Conservation (phyloP, 2,888 invertebrate species). For the Aleiodes testaceus region DNA sequence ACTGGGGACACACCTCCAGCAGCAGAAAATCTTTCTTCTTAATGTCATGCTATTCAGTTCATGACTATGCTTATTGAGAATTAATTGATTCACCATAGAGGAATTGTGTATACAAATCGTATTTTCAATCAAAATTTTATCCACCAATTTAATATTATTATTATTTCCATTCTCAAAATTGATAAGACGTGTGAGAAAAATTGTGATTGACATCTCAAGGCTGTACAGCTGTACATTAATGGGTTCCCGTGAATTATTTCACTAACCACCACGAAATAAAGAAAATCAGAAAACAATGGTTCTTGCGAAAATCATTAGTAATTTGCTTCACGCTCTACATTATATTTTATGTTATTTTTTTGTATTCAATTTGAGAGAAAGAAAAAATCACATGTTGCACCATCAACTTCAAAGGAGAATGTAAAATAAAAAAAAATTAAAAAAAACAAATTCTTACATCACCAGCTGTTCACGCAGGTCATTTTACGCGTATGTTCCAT, state of each 20-base stretch:
- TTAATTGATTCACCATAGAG: no score
- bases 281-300: not conserved
- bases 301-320: not conserved
- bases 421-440: no score
- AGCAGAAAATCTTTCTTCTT: not conserved
- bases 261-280: not conserved
- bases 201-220: slow-evolving; percentile 11
- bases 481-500: not conserved
- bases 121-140: not conserved
- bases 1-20: slow-evolving; percentile 21
- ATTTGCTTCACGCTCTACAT: slow-evolving; percentile 11
- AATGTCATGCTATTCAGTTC: not conserved
- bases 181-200: slow-evolving; percentile 9
- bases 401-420: not conserved
- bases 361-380: not conserved
- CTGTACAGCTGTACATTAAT: not conserved
- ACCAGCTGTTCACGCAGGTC: no score
- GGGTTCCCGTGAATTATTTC: not conserved
- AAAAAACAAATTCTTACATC: no score
- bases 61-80: no score
- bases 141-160: not conserved
- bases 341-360: slow-evolving; percentile 13
- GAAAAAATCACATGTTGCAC: not conserved
- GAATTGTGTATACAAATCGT: no score
- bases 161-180: not conserved